phyloP scores from a whole-genome alignment of 2,113 vertebrate genomes.

The Strigops habroptila region DNA sequence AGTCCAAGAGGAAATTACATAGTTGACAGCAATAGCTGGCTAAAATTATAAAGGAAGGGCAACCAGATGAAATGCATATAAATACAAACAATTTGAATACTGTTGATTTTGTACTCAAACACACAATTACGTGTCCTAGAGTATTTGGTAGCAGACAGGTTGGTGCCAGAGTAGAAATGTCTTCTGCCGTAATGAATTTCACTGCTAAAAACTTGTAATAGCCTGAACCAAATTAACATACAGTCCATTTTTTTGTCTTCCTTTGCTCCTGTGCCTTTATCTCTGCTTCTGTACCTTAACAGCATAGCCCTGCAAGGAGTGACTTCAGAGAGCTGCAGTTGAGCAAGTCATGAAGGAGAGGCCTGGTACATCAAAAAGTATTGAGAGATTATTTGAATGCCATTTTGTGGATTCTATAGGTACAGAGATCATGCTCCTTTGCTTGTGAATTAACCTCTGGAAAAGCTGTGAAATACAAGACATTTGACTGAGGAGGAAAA shows the following conservation, averaged over 20 bases:
- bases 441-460: neutral
- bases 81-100: slow-evolving; percentile 68
- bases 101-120: slow-evolving; percentile 36
- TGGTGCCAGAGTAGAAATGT: slow-evolving; percentile 41
- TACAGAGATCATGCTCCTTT: neutral
- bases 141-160: slow-evolving; percentile 62
- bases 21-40: slow-evolving; percentile 63
- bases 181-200: slow-evolving; percentile 36
- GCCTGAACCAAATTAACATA: neutral
- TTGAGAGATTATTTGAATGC: neutral
- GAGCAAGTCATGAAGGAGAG: neutral
- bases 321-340: neutral
- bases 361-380: neutral
- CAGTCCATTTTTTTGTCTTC: neutral
- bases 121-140: slow-evolving; percentile 54
- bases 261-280: neutral
- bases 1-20: slow-evolving; percentile 77
- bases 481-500: neutral
- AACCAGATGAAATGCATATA: slow-evolving; percentile 60
- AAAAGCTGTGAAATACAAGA: neutral
- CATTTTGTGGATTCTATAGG: neutral
- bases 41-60: slow-evolving; percentile 72
- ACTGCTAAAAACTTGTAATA: neutral
- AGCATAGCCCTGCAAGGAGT: neutral
- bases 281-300: neutral